Conservation (phyloP, 1,140 invertebrate genomes). For the Neodiprion fabricii region DNA sequence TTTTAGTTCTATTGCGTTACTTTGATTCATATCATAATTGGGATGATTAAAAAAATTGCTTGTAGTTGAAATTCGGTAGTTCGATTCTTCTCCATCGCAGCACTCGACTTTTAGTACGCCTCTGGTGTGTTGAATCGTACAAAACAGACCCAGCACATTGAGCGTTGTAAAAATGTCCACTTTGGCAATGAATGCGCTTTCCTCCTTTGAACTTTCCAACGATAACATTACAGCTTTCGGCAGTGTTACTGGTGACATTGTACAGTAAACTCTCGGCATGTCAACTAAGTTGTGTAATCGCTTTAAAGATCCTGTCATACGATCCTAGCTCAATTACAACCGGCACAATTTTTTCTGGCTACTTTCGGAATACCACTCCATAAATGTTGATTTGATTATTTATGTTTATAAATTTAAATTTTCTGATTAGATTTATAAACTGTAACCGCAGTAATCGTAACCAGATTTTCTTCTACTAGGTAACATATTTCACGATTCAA, state of each 20-base stretch:
- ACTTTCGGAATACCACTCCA: too few species aligned
- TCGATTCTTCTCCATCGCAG: not conserved
- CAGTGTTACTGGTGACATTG: constrained; percentile 50
- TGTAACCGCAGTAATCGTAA: too few species aligned
- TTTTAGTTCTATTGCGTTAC: too few species aligned
- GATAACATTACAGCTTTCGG: not conserved
- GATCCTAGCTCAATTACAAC: not conserved
- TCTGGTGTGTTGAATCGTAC: constrained; percentile 36
- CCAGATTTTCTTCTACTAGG: too few species aligned
- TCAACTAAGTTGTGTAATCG: constrained; percentile 12
- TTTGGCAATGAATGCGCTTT: constrained; percentile 24
- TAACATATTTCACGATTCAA: too few species aligned
- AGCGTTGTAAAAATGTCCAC: not conserved
- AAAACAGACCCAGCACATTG: constrained; percentile 24
- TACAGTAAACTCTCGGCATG: constrained; percentile 36
- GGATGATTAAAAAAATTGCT: too few species aligned
- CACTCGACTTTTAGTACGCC: constrained; percentile 1
- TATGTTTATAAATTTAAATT: too few species aligned
- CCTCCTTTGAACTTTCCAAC: constrained; percentile 40
- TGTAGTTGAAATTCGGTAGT: too few species aligned
- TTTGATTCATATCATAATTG: too few species aligned
- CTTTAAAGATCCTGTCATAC: not conserved
- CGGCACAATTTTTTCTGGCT: constrained; percentile 22
- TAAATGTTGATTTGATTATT: too few species aligned
- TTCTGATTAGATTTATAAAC: too few species aligned